Evolutionary conservation across 2,888 invertebrate species (phyloP).

Genomic region (Heliconius aoede): DNA sequence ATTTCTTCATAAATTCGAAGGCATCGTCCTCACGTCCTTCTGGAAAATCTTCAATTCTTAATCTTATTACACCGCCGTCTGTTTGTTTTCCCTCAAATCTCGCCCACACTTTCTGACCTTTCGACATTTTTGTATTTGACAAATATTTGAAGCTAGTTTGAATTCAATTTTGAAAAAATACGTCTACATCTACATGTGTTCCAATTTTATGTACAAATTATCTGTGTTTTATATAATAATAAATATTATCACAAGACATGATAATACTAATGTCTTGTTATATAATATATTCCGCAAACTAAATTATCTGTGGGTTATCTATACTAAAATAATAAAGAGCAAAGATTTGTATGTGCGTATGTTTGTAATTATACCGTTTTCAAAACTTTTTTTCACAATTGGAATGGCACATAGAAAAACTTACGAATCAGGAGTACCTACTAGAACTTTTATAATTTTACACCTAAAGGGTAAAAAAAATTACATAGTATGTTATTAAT

Average conservation of each 20-base stretch:
- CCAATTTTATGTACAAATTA: neutral
- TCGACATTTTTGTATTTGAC: neutral
- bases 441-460: no score
- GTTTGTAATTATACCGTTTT: no score
- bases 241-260: neutral
- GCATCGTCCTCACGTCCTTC: slow-evolving; percentile 34
- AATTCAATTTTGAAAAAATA: neutral
- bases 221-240: neutral
- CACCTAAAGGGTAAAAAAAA: no score
- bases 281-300: neutral
- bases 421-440: no score
- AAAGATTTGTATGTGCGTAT: no score
- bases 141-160: neutral
- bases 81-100: slow-evolving; percentile 43
- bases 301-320: no score
- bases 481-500: neutral
- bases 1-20: slow-evolving; percentile 38
- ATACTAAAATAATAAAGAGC: no score
- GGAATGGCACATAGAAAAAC: no score
- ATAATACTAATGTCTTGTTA: neutral
- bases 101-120: slow-evolving; percentile 38
- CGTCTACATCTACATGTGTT: neutral
- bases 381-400: no score
- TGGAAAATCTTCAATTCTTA: slow-evolving; percentile 46
- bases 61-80: slow-evolving; percentile 46